Base-by-base conservation (phyloP, 1,140 invertebrate genomes). In the Scaptomyza graminum region DNA sequence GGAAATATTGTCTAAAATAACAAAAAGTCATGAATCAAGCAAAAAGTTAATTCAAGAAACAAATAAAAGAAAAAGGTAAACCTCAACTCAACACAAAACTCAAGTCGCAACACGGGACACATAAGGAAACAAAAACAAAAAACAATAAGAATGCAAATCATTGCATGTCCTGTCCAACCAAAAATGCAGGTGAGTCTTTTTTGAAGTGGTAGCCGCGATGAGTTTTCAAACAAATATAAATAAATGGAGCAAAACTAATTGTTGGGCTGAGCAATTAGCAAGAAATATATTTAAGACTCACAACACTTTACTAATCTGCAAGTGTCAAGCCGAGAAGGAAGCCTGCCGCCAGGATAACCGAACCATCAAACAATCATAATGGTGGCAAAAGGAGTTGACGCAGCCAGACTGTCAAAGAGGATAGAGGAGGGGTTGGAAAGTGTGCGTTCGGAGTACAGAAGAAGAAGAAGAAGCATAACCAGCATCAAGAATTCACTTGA, bases 251-350 rank as follows among this genome's bases (percentile, higher is more conserved):
- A 85, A 11, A 66, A 85, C 82, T 87, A 78, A 85, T 85, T 87
- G 82, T 85, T 34, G 41, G 47, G 59, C 37, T 51, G 39, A 84
- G 78, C 82, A 85, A 85, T 85, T 85, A 85, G 82, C 82, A 85
- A 60, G 82, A 85, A 85, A 85, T 74, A 67, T 75, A 76, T 69
- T 69, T 74, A 74, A 75, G 64, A 81, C 64, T 82, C 82, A 87
- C 82, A 87, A 85, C 82, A 85, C 82, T 87, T 87, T 85, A 87
- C 82, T 85, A 85, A 85, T 85, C 82, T 87, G 82, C 82, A 85
- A 85, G 82, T 85, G 82, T 85, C 82, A 85, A 87, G 81, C 82
- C 7, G 31, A 34, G 63, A 68, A 63, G 61, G 76, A 54, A 79
- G 69, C 63, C 63, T 54, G 77, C 31, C 51, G 49, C 49, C 51